These are phyloP conservation scores for Macropodus opercularis DNA, from an alignment of 2,797 vertebrate genomes.

Conservation along the genomic window DNA sequence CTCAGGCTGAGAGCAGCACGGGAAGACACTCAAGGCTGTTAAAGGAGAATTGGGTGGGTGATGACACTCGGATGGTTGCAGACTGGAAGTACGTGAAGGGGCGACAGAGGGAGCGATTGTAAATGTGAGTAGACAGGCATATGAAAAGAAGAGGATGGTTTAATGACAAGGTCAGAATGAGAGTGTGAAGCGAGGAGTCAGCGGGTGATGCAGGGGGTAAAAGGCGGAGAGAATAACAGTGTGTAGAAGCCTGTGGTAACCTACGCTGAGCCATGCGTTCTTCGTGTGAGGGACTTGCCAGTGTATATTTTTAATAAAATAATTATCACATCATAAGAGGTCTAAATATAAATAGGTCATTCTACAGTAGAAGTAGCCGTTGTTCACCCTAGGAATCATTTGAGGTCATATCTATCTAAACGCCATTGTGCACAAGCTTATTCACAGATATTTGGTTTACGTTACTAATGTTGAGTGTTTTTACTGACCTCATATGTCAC, in stretches of 20 bases:
- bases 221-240: constrained; percentile 27
- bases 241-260: constrained; percentile 19
- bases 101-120: constrained; percentile 34
- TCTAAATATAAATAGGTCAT: too few species aligned
- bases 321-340: too few species aligned
- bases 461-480: background rate
- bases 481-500: constrained; percentile 91
- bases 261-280: constrained; percentile 21
- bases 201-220: constrained; percentile 40
- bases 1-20: constrained; percentile 29
- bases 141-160: constrained; percentile 44
- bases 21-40: constrained; percentile 43
- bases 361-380: too few species aligned
- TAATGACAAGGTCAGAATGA: constrained; percentile 56
- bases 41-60: constrained; percentile 42
- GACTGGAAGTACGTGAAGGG: constrained; percentile 38
- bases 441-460: background rate
- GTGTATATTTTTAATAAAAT: background rate
- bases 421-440: background rate
- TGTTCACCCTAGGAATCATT: background rate
- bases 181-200: constrained; percentile 38
- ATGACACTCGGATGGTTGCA: constrained; percentile 58
- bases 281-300: background rate
- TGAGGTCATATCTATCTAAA: background rate
- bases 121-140: constrained; percentile 42